Percentiles rank a stretch among this genome's conserved stretches.
These are phyloP conservation scores for Lasius platythorax DNA, from an alignment of 2,888 invertebrate genomes.

Conservation along the genomic window DNA sequence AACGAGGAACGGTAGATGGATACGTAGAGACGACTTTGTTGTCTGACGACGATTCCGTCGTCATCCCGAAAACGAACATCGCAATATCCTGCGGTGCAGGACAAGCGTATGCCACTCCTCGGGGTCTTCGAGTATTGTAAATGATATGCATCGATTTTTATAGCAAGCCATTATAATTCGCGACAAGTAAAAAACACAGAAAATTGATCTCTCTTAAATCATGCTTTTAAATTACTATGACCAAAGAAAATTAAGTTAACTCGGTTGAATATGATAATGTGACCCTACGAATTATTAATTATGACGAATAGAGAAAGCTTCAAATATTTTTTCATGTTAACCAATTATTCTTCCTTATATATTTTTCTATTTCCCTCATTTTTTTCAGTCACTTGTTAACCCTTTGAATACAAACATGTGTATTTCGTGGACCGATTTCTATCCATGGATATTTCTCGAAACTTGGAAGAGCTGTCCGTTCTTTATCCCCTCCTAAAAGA, in stretches of 20 bases:
- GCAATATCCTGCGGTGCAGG: constrained; percentile 4
- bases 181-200: constrained; percentile 27
- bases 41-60: constrained; percentile 34
- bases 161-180: constrained; percentile 25
- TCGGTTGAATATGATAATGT: background rate
- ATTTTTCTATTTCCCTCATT: background rate
- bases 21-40: background rate
- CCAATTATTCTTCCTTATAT: background rate
- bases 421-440: too few species aligned
- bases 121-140: constrained; percentile 30
- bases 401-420: too few species aligned
- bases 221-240: background rate
- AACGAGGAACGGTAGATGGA: constrained; percentile 36
- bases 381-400: background rate
- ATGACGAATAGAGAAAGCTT: background rate
- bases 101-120: background rate
- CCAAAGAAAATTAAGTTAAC: background rate
- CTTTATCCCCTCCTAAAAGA: too few species aligned
- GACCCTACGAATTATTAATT: background rate
- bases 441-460: too few species aligned
- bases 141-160: constrained; percentile 36
- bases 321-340: background rate
- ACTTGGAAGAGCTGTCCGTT: too few species aligned
- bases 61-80: constrained; percentile 38
- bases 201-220: constrained; percentile 24